Evolutionary conservation across 1,140 invertebrate genomes (phyloP).

Genomic region (Sarcophaga bullata): DNA sequence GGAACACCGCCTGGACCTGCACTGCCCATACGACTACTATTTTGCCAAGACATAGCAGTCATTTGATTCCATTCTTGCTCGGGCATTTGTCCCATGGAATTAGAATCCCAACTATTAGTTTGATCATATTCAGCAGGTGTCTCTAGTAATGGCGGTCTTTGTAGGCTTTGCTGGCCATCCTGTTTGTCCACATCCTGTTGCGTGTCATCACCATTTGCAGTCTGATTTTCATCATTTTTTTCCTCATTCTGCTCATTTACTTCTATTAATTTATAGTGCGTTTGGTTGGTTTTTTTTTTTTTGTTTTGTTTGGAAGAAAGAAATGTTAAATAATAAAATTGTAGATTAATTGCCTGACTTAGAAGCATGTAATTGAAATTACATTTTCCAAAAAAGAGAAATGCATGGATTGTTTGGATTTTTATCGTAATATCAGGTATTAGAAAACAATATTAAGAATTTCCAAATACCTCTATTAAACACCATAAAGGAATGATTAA

Average conservation of each 20-base stretch:
- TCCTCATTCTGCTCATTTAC: conserved; percentile 46
- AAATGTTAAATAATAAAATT: not conserved
- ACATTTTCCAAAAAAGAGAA: not conserved
- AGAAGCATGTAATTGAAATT: not conserved
- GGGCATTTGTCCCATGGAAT: conserved; percentile 32
- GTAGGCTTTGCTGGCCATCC: not conserved
- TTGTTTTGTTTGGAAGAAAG: not conserved
- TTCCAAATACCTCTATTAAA: too few relatives aligned
- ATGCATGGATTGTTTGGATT: not conserved
- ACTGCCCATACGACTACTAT: conserved; percentile 44
- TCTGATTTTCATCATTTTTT: conserved; percentile 20
- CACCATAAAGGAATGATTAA: too few relatives aligned
- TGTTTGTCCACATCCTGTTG: conserved; percentile 6
- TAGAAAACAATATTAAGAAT: too few relatives aligned
- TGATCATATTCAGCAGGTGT: conserved; percentile 56
- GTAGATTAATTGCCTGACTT: not conserved
- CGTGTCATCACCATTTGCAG: conserved; percentile 3
- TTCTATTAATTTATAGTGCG: conserved; percentile 46
- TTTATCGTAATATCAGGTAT: not conserved
- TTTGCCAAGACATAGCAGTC: conserved; percentile 45
- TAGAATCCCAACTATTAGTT: conserved; percentile 52
- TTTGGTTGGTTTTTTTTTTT: not conserved
- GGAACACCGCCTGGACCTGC: conserved; percentile 47
- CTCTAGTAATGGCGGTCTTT: conserved; percentile 55
- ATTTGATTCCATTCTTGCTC: conserved; percentile 45